Evolutionary conservation across 2,888 invertebrate genomes (phyloP), one percentile per base, ranked within the genome.

Genomic region (Carterocephalus palaemon): DNA sequence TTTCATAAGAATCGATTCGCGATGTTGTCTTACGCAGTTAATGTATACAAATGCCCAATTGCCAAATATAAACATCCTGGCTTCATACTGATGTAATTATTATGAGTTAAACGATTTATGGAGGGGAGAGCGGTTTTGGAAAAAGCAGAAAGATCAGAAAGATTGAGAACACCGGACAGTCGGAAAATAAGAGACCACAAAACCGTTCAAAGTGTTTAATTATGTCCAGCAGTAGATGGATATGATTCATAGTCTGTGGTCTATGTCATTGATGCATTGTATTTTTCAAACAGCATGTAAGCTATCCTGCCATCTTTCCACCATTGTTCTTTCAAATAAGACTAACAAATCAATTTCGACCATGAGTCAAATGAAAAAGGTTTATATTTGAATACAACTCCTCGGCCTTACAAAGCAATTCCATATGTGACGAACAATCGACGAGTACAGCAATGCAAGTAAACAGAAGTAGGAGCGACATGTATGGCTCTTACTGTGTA

Each of bases 31-130:
- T 26, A 24, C 4, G 2, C n/a, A n/a, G n/a, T n/a, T n/a, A n/a
- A n/a, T n/a, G n/a, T n/a, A n/a, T n/a, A n/a, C n/a, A n/a, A n/a
- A n/a, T n/a, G n/a, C n/a, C n/a, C n/a, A n/a, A n/a, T 28, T 16
- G 24, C 9, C 10, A 33, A 51, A 28, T 51, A 51, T 48, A 53
- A 56, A 51, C 51, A 49, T 60, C 56, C 62, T 62, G 48, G 38
- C 32, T 56, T 33, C 34, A 31, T 24, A 23, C 50, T 48, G 50
- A 47, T 42, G 47, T 51, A 49, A 43, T n/a, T 36, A n/a, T n/a
- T n/a, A n/a, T n/a, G n/a, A n/a, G n/a, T n/a, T n/a, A n/a, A n/a
- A n/a, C n/a, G n/a, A n/a, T n/a, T n/a, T n/a, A n/a, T n/a, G n/a
- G n/a, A n/a, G n/a, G n/a, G n/a, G n/a, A n/a, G n/a, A n/a, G n/a